phyloP scores from a whole-genome alignment of 2,113 vertebrate genomes.

The Canis aureus region DNA sequence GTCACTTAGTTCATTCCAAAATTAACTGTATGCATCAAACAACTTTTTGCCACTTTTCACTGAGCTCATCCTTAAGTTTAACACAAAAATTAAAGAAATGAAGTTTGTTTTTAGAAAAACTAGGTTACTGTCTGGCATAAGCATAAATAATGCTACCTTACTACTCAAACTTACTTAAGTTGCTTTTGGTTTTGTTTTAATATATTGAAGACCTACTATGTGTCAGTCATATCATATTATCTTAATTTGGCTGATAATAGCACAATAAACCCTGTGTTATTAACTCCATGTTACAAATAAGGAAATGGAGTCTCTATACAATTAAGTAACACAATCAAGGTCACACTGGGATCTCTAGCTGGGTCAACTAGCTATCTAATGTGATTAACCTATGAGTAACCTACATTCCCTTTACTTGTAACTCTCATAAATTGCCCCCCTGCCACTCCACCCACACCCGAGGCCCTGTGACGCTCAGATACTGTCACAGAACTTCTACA shows the following conservation, averaged over 20 bases:
- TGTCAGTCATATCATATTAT: neutral
- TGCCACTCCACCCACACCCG: too few species aligned
- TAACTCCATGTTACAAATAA: neutral
- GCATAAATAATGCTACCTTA: neutral
- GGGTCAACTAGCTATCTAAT: neutral
- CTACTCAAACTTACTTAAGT: neutral
- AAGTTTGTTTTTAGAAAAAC: neutral
- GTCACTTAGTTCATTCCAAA: neutral
- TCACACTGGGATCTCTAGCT: neutral
- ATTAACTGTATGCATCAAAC: neutral
- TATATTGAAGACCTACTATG: neutral
- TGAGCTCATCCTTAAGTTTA: neutral
- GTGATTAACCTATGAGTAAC: neutral
- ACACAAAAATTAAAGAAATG: slow-evolving; percentile 24
- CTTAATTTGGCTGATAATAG: neutral
- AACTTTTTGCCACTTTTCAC: neutral
- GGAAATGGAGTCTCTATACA: neutral
- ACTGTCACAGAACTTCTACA: neutral
- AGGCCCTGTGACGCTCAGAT: neutral
- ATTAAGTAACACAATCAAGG: neutral
- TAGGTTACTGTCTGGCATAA: neutral
- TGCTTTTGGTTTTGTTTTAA: neutral
- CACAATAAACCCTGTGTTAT: neutral
- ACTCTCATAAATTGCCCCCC: too few species aligned
- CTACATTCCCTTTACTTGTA: neutral